phyloP scores from a whole-genome alignment of 2,797 vertebrate genomes.

The Danionella dracula region DNA sequence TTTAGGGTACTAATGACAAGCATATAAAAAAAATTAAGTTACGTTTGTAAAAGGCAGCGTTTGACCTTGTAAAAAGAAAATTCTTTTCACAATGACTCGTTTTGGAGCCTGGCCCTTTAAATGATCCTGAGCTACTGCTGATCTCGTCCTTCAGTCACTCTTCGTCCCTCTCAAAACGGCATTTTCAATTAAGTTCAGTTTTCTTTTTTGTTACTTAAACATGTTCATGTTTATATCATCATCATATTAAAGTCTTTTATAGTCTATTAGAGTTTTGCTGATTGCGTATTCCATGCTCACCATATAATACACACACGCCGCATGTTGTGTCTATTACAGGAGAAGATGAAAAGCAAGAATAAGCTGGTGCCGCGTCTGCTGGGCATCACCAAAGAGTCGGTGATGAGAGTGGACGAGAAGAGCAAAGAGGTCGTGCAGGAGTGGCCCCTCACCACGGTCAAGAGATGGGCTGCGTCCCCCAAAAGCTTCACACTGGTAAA shows the following conservation, averaged over 20 bases:
- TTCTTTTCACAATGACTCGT: no score
- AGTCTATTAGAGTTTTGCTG: background rate
- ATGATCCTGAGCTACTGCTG: no score
- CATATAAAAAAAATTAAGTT: no score
- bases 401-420: slow-evolving; percentile 97
- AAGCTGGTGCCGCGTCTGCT: slow-evolving; percentile 92
- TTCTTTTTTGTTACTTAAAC: background rate
- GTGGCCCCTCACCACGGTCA: slow-evolving; percentile 95
- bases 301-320: background rate
- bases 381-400: slow-evolving; percentile 96
- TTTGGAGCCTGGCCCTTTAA: no score
- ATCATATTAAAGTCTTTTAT: background rate
- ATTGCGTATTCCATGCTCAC: background rate
- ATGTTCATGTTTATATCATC: background rate
- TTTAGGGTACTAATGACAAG: no score
- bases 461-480: slow-evolving; percentile 97
- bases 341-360: slow-evolving; percentile 99
- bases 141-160: no score
- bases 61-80: no score
- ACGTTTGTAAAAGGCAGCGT: no score
- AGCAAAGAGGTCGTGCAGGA: slow-evolving; percentile 97
- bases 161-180: no score
- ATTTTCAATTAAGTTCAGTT: background rate
- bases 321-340: slow-evolving; percentile 65
- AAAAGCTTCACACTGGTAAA: slow-evolving; percentile 98